Evolutionary conservation across 2,113 vertebrate species (phyloP), one percentile per base, ranked within the genome.

Genomic region (Puma concolor): DNA sequence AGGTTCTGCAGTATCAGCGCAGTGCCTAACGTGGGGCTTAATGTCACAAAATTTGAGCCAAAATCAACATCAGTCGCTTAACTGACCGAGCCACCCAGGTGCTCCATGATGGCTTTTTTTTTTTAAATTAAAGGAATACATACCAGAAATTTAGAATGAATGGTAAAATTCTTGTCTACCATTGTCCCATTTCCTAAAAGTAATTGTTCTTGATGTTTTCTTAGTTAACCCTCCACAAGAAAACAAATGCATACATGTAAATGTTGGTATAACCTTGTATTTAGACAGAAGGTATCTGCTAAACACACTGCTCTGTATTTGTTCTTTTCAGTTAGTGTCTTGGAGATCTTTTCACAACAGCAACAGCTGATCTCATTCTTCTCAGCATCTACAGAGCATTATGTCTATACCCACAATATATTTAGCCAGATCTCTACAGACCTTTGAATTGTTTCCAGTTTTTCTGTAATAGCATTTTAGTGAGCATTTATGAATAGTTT

Each of bases 81-180:
- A 60, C 57, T 17, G 17, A 23, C 57, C 0, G 21, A 60, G 57
- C 21, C 21, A 60, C 57, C 21, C 57, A 60, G 57, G 57, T 14
- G 17, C 57, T 60, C 21, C 21, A 60, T 2, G 17, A 23, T 60
- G 57, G 57, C 57, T 60, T 60, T 60, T 23, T 57, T 57, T 36
- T 72, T 88, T 92, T 95, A 6, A 60, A 63, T 57, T 92, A 54
- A 95, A 83, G 48, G 36, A 76, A 64, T 89, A 25, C 81, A 25
- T 67, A 11, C 54, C 77, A 81, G 54, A 92, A 95, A 91, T 96
- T 74, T 63, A 57, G 81, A 95, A 52, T 81, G 29, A 97, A 84
- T 80, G 87, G 50, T 87, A 85, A 80, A 41, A 94, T 84, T 88
- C 16, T 79, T 17, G 17, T 60, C 7, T 60, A 69, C 41, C 41